phyloP scores from a whole-genome alignment of 2,888 invertebrate species.

The Lasioglossum morio region DNA sequence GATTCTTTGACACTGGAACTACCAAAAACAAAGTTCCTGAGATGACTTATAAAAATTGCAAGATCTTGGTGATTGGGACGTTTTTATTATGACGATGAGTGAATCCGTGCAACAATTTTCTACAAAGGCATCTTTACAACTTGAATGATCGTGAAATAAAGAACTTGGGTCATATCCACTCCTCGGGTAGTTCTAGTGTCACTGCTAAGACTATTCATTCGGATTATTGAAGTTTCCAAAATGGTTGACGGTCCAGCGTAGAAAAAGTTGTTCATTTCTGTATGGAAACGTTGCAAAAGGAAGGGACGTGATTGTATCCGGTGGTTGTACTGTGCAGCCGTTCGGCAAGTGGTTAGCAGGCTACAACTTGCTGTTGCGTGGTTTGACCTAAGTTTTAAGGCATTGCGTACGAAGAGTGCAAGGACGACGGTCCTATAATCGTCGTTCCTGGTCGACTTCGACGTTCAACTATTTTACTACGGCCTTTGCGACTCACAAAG shows the following conservation, averaged over 20 bases:
- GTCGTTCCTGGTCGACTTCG: neutral
- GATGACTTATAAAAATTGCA: neutral
- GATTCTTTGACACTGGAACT: neutral
- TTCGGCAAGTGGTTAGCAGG: constrained; percentile 29
- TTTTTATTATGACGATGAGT: neutral
- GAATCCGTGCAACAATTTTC: neutral
- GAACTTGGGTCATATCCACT: neutral
- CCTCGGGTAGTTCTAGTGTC: neutral
- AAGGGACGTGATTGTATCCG: constrained; percentile 23
- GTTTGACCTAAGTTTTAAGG: constrained; percentile 24
- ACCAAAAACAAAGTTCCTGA: neutral
- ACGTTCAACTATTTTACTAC: neutral
- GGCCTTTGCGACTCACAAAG: neutral
- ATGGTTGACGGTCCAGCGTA: neutral
- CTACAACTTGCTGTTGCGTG: constrained; percentile 41
- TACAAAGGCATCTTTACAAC: neutral
- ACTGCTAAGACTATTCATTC: neutral
- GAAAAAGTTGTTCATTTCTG: neutral
- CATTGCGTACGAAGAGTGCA: constrained; percentile 1
- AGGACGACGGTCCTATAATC: neutral
- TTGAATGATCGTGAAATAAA: neutral
- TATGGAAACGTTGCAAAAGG: neutral
- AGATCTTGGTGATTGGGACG: neutral
- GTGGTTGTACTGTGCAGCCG: constrained; percentile 3
- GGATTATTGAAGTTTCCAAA: neutral